Percentiles rank a stretch among this genome's conserved stretches.
Evolutionary conservation across 2,797 vertebrate species (phyloP).

Genomic region (Borostomias antarcticus): DNA sequence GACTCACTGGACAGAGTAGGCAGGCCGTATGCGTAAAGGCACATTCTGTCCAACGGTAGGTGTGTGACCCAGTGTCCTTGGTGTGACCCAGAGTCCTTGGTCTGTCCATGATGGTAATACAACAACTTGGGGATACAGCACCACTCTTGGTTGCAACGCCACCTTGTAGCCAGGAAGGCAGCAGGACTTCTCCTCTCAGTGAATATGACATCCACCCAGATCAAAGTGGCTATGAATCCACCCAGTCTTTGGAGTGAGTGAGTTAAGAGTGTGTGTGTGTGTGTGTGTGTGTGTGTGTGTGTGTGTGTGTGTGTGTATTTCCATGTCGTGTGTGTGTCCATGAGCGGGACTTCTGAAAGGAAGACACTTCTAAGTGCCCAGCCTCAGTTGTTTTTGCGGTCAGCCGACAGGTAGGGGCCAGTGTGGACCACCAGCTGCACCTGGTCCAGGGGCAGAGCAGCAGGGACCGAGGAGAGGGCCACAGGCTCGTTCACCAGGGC

Average conservation of each 20-base stretch:
- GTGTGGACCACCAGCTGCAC: conserved; percentile 63
- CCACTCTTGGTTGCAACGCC: not conserved
- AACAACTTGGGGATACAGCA: not conserved
- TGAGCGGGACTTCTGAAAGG: not conserved
- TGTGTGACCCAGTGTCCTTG: not conserved
- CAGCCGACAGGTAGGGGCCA: conserved; percentile 63
- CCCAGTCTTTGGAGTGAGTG: not conserved
- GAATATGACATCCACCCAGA: no score
- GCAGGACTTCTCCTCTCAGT: no score
- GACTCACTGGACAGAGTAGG: not conserved
- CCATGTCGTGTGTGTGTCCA: not conserved
- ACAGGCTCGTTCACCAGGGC: conserved; percentile 87
- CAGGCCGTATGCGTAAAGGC: conserved; percentile 6
- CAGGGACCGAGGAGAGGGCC: conserved; percentile 68
- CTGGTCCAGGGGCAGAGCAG: conserved; percentile 74
- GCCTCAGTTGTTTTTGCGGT: conserved; percentile 84
- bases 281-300: no score
- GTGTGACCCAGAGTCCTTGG: not conserved
- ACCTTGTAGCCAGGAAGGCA: not conserved
- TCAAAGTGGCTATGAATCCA: not conserved
- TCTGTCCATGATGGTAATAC: not conserved
- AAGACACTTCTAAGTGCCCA: not conserved
- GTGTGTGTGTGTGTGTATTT: no score
- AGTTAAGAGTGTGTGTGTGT: no score
- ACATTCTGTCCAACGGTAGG: conserved; percentile 3